phyloP scores from a whole-genome alignment of 2,888 invertebrate genomes.

The Acleris sparsana region DNA sequence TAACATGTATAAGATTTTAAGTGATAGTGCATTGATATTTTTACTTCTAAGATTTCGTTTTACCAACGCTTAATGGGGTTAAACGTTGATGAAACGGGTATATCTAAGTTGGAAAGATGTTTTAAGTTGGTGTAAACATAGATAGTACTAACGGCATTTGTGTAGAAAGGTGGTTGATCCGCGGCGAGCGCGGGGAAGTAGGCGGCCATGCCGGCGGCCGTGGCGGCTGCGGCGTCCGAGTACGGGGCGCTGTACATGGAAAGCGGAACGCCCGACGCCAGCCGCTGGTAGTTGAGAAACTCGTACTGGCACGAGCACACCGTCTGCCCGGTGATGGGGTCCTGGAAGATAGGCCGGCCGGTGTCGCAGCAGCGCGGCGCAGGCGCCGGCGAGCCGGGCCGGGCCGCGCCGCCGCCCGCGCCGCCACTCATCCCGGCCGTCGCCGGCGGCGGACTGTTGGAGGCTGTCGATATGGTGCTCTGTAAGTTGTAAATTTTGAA shows the following conservation, averaged over 20 bases:
- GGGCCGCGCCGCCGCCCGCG: constrained; percentile 77
- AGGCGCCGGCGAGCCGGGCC: constrained; percentile 80
- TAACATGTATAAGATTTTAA: too few species aligned
- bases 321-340: constrained; percentile 94
- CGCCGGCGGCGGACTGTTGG: constrained; percentile 87
- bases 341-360: constrained; percentile 94
- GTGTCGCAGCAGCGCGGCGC: constrained; percentile 94
- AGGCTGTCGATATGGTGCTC: constrained; percentile 88
- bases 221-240: constrained; percentile 86
- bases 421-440: constrained; percentile 84
- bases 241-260: constrained; percentile 93
- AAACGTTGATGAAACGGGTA: too few species aligned
- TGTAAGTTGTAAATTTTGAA: constrained; percentile 83
- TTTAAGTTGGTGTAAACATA: not conserved
- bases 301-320: constrained; percentile 96
- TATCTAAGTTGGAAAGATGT: too few species aligned
- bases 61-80: too few species aligned
- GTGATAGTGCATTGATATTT: too few species aligned
- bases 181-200: constrained; percentile 93
- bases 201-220: constrained; percentile 91
- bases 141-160: constrained; percentile 89
- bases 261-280: constrained; percentile 89
- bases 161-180: constrained; percentile 93
- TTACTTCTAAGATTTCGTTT: too few species aligned
- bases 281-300: constrained; percentile 92